A percentile compares a stretch with the other conserved stretches of the same genome.
phyloP scores from a whole-genome alignment of 2,888 invertebrate species.

The Pecten maximus region DNA sequence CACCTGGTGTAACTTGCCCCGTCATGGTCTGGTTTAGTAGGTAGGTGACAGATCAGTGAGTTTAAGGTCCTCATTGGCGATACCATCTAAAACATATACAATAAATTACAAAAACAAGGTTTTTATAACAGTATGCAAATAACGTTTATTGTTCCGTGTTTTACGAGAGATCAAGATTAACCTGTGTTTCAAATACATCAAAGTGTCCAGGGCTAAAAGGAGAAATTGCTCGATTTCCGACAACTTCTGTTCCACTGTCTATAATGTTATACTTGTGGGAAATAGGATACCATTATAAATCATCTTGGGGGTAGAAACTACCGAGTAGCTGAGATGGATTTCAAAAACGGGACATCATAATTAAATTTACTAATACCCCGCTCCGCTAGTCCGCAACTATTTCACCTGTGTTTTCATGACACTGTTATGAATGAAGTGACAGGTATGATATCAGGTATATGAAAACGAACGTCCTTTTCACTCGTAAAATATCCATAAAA shows the following conservation, averaged over 20 bases:
- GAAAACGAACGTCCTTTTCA: neutral
- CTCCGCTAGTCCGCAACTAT: constrained; percentile 22
- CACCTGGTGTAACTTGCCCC: neutral
- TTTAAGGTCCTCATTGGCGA: neutral
- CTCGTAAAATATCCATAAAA: neutral
- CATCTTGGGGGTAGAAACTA: neutral
- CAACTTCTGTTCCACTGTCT: neutral
- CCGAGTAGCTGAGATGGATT: neutral
- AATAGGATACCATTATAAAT: constrained; percentile 1
- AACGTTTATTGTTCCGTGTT: neutral
- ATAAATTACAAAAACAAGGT: constrained; percentile 33
- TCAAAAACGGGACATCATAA: constrained; percentile 28
- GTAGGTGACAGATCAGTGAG: neutral
- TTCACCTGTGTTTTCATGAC: neutral
- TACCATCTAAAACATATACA: constrained; percentile 5
- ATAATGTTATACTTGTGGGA: neutral
- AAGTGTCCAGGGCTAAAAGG: constrained; percentile 9
- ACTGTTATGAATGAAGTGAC: neutral
- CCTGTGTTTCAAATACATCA: constrained; percentile 5
- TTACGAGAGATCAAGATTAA: constrained; percentile 23
- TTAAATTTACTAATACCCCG: constrained; percentile 11
- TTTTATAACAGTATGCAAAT: constrained; percentile 29
- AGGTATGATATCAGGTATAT: neutral
- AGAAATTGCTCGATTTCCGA: neutral
- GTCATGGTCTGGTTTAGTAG: neutral